Base-by-base conservation (phyloP, 2,113 vertebrate genomes). In the Brachirus orientalis region DNA sequence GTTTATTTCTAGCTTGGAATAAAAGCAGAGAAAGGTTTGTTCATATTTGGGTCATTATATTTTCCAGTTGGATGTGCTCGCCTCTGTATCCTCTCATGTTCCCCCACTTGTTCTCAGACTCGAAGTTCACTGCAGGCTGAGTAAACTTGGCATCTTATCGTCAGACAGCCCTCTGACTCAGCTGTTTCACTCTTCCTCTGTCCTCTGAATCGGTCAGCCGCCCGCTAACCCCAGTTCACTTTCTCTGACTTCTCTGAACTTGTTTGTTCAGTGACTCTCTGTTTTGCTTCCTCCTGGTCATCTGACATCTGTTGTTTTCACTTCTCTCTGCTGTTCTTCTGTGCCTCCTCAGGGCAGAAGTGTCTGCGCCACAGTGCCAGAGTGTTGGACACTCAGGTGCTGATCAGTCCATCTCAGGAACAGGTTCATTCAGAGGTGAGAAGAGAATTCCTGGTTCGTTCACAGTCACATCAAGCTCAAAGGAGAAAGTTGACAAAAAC, bases 391-490 rank as follows among this genome's bases (percentile, higher is more conserved):
- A 95, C 94, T 0, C 90, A 96, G 76, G 96, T 98, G 64, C 86
- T 98, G 64, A 94, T 98, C 68, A 95, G 96, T 86, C 97, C 97
- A 0, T 93, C 95, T 0, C 94, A 95, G 81, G 94, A 93, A 33
- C 95, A 94, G 41, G 91, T 95, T 43, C 94, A 92, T 0, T 92
- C 95, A 0, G 96, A 98, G 96, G 97, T 98, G 90, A 92, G 94
- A 4, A 18, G 33, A 44, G 2, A 38, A 19, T 35, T 28, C 20
- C 61, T 51, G 46, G 6, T 7, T 47, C 28, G 17, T 48, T 62
- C 14, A 45, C 8, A 44, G 55, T 46, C 20, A 50, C 10, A 43
- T 43, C 28, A 28, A n/a, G n/a, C n/a, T n/a, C n/a, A n/a, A n/a
- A n/a, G n/a, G n/a, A n/a, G n/a, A n/a, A n/a, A n/a, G n/a, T n/a